Evolutionary conservation across 2,797 vertebrate species (phyloP).

Genomic region (Nothura maculosa): DNA sequence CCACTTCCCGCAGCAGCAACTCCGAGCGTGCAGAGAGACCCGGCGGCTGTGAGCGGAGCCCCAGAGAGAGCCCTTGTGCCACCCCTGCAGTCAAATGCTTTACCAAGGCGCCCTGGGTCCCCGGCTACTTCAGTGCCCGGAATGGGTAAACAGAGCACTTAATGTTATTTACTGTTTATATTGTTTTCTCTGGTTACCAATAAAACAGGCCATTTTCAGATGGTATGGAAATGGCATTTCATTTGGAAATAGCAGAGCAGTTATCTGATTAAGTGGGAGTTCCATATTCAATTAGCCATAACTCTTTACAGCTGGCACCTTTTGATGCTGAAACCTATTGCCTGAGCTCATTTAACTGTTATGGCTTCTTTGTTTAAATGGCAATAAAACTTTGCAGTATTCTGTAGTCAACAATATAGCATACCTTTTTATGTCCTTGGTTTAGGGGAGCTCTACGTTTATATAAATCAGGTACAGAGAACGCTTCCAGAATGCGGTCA

Average conservation of each 20-base stretch:
- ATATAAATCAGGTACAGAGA: conserved; percentile 79
- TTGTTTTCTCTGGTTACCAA: conserved; percentile 88
- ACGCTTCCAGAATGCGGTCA: conserved; percentile 78
- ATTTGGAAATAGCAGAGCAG: conserved; percentile 86
- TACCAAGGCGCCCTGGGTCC: conserved; percentile 90
- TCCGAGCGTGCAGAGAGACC: conserved; percentile 83
- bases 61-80: conserved; percentile 87
- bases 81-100: conserved; percentile 86
- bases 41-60: conserved; percentile 90
- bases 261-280: conserved; percentile 89
- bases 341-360: conserved; percentile 88
- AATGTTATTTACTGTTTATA: conserved; percentile 89
- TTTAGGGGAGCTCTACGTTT: conserved; percentile 82
- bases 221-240: conserved; percentile 87
- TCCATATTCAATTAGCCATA: conserved; percentile 91
- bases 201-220: conserved; percentile 86
- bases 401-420: conserved; percentile 84
- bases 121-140: conserved; percentile 91
- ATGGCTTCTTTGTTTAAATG: conserved; percentile 89
- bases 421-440: conserved; percentile 85
- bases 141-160: conserved; percentile 92
- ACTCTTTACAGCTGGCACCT: conserved; percentile 89
- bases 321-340: conserved; percentile 88
- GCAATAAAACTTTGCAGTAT: conserved; percentile 87
- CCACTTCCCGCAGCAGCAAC: conserved; percentile 80